phyloP scores from a whole-genome alignment of 1,140 invertebrate genomes.

The Papilio machaon region DNA sequence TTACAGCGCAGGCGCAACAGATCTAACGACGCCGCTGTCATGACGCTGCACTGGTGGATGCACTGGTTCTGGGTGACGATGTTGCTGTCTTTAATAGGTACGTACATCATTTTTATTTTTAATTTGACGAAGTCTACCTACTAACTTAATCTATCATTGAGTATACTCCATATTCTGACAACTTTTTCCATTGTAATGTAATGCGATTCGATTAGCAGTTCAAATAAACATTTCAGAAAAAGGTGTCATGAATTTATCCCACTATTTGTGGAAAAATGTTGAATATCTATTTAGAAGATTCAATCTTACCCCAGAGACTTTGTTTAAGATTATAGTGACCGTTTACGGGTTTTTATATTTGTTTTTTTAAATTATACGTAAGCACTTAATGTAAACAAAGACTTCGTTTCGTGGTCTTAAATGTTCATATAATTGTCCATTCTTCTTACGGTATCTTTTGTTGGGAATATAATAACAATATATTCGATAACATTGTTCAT shows the following conservation, averaged over 20 bases:
- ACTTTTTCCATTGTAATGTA: too few relatives aligned
- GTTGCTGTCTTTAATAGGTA: conserved; percentile 68
- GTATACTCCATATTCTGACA: not conserved
- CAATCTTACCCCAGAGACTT: not conserved
- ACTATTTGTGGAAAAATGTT: not conserved
- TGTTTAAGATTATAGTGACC: not conserved
- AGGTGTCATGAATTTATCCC: too few relatives aligned
- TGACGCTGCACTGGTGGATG: conserved; percentile 82
- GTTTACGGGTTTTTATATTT: not conserved
- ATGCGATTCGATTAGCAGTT: not conserved
- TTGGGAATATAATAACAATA: conserved; percentile 30
- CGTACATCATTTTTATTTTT: conserved; percentile 33
- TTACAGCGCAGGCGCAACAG: conserved; percentile 53
- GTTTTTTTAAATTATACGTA: not conserved
- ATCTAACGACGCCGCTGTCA: conserved; percentile 64
- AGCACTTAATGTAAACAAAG: not conserved
- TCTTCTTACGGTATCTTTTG: conserved; percentile 17
- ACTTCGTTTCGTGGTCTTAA: not conserved
- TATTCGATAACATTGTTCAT: conserved; percentile 26
- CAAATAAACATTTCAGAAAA: too few relatives aligned
- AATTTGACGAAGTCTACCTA: too few relatives aligned
- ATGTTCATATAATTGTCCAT: conserved; percentile 31
- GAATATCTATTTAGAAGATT: not conserved
- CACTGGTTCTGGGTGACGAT: conserved; percentile 82
- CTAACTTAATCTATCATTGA: too few relatives aligned